A percentile compares a stretch with the other conserved stretches of the same genome.
Evolutionary conservation across 2,797 vertebrate genomes (phyloP).

Genomic region (Hoplostethus atlanticus): DNA sequence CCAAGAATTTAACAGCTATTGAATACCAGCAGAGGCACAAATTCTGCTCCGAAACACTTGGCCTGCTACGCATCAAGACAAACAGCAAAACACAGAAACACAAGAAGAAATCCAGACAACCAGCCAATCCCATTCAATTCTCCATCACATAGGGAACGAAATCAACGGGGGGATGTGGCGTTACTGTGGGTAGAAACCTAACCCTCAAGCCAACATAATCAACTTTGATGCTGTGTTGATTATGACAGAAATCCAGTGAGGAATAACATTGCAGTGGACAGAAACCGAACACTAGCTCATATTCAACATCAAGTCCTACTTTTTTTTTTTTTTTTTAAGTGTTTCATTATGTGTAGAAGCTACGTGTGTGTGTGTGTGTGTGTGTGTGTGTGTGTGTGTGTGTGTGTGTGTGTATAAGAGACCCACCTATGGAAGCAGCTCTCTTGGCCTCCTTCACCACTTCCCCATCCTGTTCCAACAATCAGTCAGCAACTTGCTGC

Average conservation of each 20-base stretch:
- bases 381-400: constrained; percentile 14
- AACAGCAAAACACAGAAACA: constrained; percentile 11
- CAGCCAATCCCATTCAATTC: background rate
- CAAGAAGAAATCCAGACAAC: constrained; percentile 45
- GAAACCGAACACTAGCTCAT: constrained; percentile 43
- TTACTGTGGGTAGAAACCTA: background rate
- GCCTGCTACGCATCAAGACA: constrained; percentile 5
- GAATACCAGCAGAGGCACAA: constrained; percentile 46
- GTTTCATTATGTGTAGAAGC: constrained; percentile 13
- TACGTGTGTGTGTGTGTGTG: constrained; percentile 6
- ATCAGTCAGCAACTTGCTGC: constrained; percentile 75
- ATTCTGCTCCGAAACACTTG: constrained; percentile 27
- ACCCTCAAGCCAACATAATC: constrained; percentile 1
- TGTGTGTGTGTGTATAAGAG: constrained; percentile 52
- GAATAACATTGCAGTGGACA: constrained; percentile 51
- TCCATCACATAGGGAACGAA: constrained; percentile 13
- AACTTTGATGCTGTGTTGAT: constrained; percentile 46
- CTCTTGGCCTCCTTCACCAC: constrained; percentile 74
- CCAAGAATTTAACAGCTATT: constrained; percentile 58
- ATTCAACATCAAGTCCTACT: constrained; percentile 19
- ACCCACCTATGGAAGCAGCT: constrained; percentile 77
- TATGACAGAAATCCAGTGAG: constrained; percentile 47
- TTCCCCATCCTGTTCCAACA: constrained; percentile 83
- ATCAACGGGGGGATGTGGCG: constrained; percentile 14
- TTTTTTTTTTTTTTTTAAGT: constrained; percentile 56